Evolutionary conservation across 1,140 invertebrate genomes (phyloP).

Genomic region (Drosophila erecta): DNA sequence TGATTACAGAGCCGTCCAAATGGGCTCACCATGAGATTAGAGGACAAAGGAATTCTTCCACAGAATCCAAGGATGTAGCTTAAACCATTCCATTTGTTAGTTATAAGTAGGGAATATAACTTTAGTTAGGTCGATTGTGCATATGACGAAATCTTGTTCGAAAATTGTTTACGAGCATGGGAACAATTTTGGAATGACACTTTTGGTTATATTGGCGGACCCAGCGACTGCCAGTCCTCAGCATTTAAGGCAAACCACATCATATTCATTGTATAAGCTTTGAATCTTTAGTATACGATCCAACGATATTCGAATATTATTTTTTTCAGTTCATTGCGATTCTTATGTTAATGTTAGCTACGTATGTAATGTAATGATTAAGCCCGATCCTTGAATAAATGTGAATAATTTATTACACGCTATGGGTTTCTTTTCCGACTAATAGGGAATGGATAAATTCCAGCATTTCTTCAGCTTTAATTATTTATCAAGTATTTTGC

Average conservation of each 20-base stretch:
- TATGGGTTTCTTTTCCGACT: background rate
- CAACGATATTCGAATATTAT: slow-evolving; percentile 18
- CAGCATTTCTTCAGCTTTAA: too few relatives aligned
- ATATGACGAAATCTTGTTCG: slow-evolving; percentile 70
- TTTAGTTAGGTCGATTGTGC: slow-evolving; percentile 30
- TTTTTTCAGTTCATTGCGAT: slow-evolving; percentile 22
- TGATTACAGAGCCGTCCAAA: slow-evolving; percentile 28
- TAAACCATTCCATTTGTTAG: slow-evolving; percentile 22
- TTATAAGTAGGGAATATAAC: slow-evolving; percentile 60
- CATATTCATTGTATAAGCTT: slow-evolving; percentile 33
- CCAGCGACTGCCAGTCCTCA: slow-evolving; percentile 49
- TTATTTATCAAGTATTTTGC: background rate
- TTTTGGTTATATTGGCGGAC: slow-evolving; percentile 40
- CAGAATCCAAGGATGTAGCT: slow-evolving; percentile 16
- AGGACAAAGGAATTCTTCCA: slow-evolving; percentile 6
- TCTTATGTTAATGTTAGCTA: slow-evolving; percentile 42
- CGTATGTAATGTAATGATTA: slow-evolving; percentile 21
- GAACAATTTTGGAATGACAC: slow-evolving; percentile 80
- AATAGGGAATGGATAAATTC: background rate
- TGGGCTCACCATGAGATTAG: slow-evolving; percentile 52
- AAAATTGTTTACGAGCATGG: slow-evolving; percentile 58
- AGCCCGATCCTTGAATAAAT: slow-evolving; percentile 53
- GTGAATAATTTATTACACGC: slow-evolving; percentile 35
- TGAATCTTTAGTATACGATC: slow-evolving; percentile 34
- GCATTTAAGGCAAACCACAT: slow-evolving; percentile 46